Evolutionary conservation across 2,888 invertebrate genomes (phyloP).

Genomic region (Drosophila differens): DNA sequence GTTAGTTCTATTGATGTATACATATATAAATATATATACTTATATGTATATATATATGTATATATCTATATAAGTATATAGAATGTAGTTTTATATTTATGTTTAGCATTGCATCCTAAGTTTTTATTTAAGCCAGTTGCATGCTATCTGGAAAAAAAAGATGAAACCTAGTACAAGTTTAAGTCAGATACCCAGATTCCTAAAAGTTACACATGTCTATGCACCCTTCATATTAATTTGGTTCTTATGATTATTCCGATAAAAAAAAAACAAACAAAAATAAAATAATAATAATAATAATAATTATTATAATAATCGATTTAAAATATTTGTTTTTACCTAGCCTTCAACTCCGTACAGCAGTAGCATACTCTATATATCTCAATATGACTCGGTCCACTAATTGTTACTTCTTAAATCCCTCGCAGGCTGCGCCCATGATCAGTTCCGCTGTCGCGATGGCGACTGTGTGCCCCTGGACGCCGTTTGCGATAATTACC

Average conservation of each 20-base stretch:
- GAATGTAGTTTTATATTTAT: conserved; percentile 7
- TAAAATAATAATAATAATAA: background rate
- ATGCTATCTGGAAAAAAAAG: conserved; percentile 17
- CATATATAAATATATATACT: background rate
- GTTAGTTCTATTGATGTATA: conserved; percentile 8
- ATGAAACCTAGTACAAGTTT: conserved; percentile 9
- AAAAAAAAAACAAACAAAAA: background rate
- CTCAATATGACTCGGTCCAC: background rate
- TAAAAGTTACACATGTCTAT: conserved; percentile 52
- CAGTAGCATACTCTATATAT: conserved; percentile 21
- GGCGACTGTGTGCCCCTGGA: conserved; percentile 89
- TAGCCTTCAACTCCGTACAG: conserved; percentile 30
- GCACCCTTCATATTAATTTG: conserved; percentile 49
- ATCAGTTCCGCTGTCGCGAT: conserved; percentile 89
- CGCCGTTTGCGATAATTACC: conserved; percentile 88
- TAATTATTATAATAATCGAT: background rate
- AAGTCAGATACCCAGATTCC: conserved; percentile 11
- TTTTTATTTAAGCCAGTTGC: conserved; percentile 41
- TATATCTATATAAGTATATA: background rate
- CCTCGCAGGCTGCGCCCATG: conserved; percentile 87
- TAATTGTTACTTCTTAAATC: conserved; percentile 16
- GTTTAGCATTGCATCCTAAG: conserved; percentile 11
- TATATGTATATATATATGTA: background rate
- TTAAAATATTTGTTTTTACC: conserved; percentile 1
- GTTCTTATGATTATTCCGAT: conserved; percentile 13